These are phyloP conservation scores for Paedocypris micromegethes DNA, from an alignment of 2,797 vertebrate genomes.

Conservation along the genomic window DNA sequence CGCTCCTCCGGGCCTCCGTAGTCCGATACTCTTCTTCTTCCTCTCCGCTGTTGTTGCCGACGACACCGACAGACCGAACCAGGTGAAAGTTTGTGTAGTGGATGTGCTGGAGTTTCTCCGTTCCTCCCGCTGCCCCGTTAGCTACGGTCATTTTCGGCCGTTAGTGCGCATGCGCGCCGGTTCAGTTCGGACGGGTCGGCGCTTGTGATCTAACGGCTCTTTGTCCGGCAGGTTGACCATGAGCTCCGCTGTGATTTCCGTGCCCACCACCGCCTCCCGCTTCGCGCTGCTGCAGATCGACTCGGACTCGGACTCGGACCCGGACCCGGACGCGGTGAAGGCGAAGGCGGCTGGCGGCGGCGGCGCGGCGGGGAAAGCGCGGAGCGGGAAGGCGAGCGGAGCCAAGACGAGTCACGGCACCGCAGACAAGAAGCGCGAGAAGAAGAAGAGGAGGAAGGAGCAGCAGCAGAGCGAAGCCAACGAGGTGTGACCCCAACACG, in stretches of 20 bases:
- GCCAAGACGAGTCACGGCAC: conserved; percentile 50
- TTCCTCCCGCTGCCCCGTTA: background rate
- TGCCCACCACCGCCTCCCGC: conserved; percentile 86
- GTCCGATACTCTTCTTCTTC: background rate
- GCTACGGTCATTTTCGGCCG: background rate
- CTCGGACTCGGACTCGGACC: conserved; percentile 83
- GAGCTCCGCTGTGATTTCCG: conserved; percentile 81
- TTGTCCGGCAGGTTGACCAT: conserved; percentile 56
- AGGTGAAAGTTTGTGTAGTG: conserved; percentile 56
- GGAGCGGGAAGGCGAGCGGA: conserved; percentile 64
- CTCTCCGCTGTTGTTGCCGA: conserved; percentile 34
- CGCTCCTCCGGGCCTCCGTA: conserved; percentile 51
- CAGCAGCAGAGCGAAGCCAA: conserved; percentile 89
- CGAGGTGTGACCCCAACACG: conserved; percentile 65
- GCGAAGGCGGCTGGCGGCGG: conserved; percentile 62
- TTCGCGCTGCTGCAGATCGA: conserved; percentile 92
- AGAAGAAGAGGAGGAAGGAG: conserved; percentile 86
- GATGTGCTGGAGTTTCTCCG: background rate
- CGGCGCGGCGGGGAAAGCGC: conserved; percentile 69
- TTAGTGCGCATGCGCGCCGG: background rate
- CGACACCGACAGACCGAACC: conserved; percentile 37
- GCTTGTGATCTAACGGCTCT: background rate
- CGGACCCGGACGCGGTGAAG: conserved; percentile 79
- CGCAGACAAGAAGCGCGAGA: conserved; percentile 83
- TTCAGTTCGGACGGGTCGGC: background rate